These are phyloP conservation scores for Macropis europaea DNA, from an alignment of 2,888 invertebrate species.

Conservation along the genomic window DNA sequence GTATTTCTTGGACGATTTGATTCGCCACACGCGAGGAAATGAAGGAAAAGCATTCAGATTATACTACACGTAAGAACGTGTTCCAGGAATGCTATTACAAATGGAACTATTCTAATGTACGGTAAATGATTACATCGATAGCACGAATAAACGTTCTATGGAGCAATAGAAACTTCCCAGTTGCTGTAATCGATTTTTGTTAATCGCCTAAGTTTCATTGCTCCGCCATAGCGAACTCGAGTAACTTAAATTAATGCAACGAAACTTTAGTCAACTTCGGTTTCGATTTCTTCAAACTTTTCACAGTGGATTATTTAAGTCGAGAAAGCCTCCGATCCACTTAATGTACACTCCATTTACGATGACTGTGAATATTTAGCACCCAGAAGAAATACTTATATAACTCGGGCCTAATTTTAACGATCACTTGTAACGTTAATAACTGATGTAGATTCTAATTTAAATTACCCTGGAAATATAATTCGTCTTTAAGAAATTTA, in stretches of 20 bases:
- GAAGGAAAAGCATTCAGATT: background rate
- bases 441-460: too few relatives aligned
- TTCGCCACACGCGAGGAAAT: too few relatives aligned
- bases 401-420: too few relatives aligned
- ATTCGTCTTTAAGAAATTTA: too few relatives aligned
- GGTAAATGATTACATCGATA: background rate
- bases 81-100: background rate
- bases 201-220: conserved; percentile 38
- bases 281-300: conserved; percentile 28
- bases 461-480: too few relatives aligned
- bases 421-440: too few relatives aligned
- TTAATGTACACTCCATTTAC: background rate
- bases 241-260: conserved; percentile 25
- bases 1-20: too few relatives aligned
- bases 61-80: background rate
- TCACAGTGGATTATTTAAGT: background rate
- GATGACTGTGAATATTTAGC: too few relatives aligned
- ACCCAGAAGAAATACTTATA: too few relatives aligned
- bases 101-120: conserved; percentile 5
- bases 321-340: conserved; percentile 12
- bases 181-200: conserved; percentile 35
- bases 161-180: conserved; percentile 11
- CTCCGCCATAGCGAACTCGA: conserved; percentile 19
- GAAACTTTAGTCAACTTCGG: conserved; percentile 11
- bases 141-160: background rate